Conservation (phyloP, 1,140 invertebrate genomes). For the Eueides isabella region DNA sequence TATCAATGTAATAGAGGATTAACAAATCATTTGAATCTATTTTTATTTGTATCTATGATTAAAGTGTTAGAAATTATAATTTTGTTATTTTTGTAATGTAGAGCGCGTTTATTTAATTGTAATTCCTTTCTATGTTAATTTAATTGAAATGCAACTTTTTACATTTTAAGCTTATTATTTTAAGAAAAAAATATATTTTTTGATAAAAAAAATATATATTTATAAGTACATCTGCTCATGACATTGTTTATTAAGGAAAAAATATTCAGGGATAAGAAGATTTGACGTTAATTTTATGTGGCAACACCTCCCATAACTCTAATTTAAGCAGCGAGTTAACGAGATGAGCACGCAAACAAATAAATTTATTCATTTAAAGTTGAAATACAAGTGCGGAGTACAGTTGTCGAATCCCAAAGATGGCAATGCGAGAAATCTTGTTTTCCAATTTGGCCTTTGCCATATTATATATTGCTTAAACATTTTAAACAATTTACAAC, state of each 20-base stretch:
- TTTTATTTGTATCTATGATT: constrained; percentile 18
- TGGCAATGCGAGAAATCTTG: constrained; percentile 62
- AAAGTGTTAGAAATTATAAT: neutral
- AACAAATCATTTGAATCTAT: constrained; percentile 23
- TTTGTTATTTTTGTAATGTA: neutral
- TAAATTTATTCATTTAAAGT: constrained; percentile 43
- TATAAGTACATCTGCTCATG: neutral
- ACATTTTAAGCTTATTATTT: too few relatives aligned
- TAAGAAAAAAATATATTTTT: neutral
- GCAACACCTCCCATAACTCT: constrained; percentile 36
- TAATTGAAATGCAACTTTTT: too few relatives aligned
- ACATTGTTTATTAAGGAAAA: neutral
- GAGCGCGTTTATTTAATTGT: neutral
- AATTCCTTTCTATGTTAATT: neutral
- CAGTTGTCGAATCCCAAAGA: constrained; percentile 56
- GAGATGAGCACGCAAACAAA: constrained; percentile 38
- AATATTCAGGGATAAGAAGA: neutral
- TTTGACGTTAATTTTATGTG: constrained; percentile 14
- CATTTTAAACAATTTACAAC: constrained; percentile 30
- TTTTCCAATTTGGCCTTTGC: constrained; percentile 55
- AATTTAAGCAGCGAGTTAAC: constrained; percentile 35
- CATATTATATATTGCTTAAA: constrained; percentile 38
- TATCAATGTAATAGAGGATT: constrained; percentile 14
- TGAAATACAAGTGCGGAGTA: constrained; percentile 45
- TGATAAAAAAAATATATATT: neutral